These are phyloP conservation scores for Oryzias melastigma DNA, from an alignment of 2,113 vertebrate genomes.

Conservation along the genomic window DNA sequence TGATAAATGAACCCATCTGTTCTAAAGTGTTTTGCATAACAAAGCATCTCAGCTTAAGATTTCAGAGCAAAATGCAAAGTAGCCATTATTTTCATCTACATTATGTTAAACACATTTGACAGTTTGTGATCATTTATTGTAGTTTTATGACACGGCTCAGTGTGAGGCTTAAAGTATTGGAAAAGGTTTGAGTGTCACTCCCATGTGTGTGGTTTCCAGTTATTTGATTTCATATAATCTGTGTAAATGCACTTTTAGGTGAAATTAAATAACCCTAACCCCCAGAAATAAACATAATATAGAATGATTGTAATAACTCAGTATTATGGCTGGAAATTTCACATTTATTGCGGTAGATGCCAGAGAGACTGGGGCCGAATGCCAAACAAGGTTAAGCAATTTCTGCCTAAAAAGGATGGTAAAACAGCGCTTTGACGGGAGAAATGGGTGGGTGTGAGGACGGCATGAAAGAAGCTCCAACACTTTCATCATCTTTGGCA, in stretches of 20 bases:
- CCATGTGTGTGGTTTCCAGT: conserved; percentile 32
- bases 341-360: conserved; percentile 40
- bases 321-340: conserved; percentile 43
- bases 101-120: conserved; percentile 33
- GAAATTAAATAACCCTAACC: conserved; percentile 46
- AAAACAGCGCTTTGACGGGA: conserved; percentile 36
- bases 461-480: conserved; percentile 49
- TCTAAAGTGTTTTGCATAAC: too few relatives aligned
- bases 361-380: conserved; percentile 33
- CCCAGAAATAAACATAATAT: conserved; percentile 42
- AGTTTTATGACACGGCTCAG: conserved; percentile 6
- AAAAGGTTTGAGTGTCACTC: conserved; percentile 15
- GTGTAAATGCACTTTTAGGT: conserved; percentile 38
- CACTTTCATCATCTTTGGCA: conserved; percentile 62
- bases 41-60: not conserved
- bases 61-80: not conserved
- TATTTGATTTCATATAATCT: conserved; percentile 17
- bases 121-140: conserved; percentile 34
- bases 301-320: conserved; percentile 54
- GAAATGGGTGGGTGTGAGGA: conserved; percentile 42
- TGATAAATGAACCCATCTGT: too few relatives aligned
- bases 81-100: conserved; percentile 9
- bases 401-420: conserved; percentile 24
- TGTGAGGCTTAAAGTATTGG: conserved; percentile 18
- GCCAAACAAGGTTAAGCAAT: conserved; percentile 42